These are phyloP conservation scores for Onychostruthus taczanowskii DNA, from an alignment of 2,113 vertebrate species.

Conservation along the genomic window DNA sequence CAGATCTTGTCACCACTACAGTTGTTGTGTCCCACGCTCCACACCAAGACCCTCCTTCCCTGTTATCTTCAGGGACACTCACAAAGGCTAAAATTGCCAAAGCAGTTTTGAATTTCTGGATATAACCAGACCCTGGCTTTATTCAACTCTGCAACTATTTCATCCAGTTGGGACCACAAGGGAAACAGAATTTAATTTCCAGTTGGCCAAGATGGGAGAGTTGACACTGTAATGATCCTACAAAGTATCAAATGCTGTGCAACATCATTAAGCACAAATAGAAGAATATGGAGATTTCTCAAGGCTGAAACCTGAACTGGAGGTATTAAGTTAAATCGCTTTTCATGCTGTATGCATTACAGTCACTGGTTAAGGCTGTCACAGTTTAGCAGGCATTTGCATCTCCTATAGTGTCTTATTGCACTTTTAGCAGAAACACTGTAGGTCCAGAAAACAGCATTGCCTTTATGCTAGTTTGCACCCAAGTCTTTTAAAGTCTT, in stretches of 20 bases:
- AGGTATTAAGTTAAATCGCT: conserved; percentile 27
- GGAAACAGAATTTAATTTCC: conserved; percentile 36
- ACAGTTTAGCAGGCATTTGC: neutral
- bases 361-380: neutral
- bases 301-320: conserved; percentile 25
- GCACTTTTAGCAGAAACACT: neutral
- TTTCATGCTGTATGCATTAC: neutral
- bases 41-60: neutral
- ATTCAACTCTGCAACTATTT: neutral
- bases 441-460: neutral
- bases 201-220: conserved; percentile 6
- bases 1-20: rapidly evolving
- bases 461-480: neutral
- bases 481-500: neutral
- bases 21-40: neutral
- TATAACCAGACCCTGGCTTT: neutral
- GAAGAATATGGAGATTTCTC: neutral
- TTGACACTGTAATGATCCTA: neutral
- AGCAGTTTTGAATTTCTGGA: neutral
- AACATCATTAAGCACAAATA: neutral
- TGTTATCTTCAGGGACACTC: neutral
- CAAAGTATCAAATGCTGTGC: neutral
- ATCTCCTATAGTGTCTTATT: neutral
- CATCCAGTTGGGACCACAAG: neutral
- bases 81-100: neutral